Percentiles rank a stretch among this genome's conserved stretches.
These are phyloP conservation scores for Ptilorrhoa leucosticta DNA, from an alignment of 2,113 vertebrate genomes.

Conservation along the genomic window DNA sequence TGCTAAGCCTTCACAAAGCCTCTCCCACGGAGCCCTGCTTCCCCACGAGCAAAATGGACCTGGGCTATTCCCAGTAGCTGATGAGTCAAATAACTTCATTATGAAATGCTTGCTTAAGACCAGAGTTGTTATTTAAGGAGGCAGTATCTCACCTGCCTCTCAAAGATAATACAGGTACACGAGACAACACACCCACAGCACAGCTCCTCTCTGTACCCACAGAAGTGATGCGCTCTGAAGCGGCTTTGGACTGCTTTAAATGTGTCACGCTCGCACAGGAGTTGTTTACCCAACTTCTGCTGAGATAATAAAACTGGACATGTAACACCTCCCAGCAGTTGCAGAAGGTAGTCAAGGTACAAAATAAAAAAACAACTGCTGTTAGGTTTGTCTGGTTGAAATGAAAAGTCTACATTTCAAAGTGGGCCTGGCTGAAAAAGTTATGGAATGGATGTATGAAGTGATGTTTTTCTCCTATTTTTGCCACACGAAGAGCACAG, in stretches of 20 bases:
- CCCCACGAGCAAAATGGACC: not conserved
- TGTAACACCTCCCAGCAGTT: not conserved
- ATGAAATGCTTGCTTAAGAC: slow-evolving; percentile 19
- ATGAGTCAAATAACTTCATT: slow-evolving; percentile 23
- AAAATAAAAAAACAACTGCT: not conserved
- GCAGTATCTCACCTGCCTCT: not conserved
- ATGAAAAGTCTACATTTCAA: not conserved
- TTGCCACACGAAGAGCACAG: not conserved
- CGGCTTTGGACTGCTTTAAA: not conserved
- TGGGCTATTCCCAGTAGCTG: slow-evolving; percentile 10
- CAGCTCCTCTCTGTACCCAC: not conserved
- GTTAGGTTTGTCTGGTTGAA: not conserved
- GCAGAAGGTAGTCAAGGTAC: not conserved
- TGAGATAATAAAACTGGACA: not conserved
- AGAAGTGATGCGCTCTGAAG: not conserved
- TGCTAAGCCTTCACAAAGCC: not conserved
- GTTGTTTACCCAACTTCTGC: not conserved
- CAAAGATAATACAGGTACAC: not conserved
- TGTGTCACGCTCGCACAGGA: not conserved
- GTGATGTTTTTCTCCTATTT: not conserved
- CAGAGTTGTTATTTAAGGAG: not conserved
- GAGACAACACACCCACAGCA: not conserved
- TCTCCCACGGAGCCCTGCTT: not conserved
- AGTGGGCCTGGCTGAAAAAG: not conserved
- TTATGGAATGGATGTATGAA: not conserved